Percentiles rank a stretch among this genome's conserved stretches.
Conservation (phyloP, 2,113 vertebrate genomes). For the Hippoglossus stenolepis region DNA sequence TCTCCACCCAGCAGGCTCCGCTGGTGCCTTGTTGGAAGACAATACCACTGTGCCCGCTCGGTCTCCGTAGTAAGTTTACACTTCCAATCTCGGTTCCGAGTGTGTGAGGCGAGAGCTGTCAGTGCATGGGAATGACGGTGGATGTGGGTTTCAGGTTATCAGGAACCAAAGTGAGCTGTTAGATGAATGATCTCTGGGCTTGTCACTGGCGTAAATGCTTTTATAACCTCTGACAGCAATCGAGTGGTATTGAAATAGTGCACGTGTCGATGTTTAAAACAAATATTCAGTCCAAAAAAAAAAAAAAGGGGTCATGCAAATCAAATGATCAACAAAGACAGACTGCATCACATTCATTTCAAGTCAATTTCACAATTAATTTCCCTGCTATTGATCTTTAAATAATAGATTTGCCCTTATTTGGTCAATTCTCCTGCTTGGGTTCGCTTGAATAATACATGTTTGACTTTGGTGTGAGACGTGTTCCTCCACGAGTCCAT, state of each 20-base stretch:
- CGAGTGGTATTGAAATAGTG: not conserved
- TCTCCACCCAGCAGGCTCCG: slow-evolving; percentile 54
- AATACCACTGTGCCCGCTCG: slow-evolving; percentile 30
- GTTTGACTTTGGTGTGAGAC: not conserved
- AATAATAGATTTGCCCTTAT: not conserved
- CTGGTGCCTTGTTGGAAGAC: slow-evolving; percentile 51
- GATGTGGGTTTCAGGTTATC: slow-evolving; percentile 6
- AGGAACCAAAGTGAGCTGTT: not conserved
- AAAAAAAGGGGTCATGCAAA: not conserved
- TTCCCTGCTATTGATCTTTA: not conserved
- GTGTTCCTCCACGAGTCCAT: too few relatives aligned
- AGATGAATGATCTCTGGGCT: too few relatives aligned
- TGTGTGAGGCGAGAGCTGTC: slow-evolving; percentile 9
- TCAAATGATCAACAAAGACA: not conserved
- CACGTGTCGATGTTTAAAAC: not conserved
- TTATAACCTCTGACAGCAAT: not conserved
- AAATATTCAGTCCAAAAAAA: too few relatives aligned
- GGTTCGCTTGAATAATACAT: not conserved
- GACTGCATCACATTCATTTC: not conserved
- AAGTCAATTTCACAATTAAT: not conserved
- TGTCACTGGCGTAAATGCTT: not conserved
- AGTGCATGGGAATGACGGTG: not conserved
- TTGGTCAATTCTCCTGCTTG: not conserved
- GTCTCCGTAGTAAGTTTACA: slow-evolving; percentile 5
- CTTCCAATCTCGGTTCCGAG: slow-evolving; percentile 9